phyloP scores from a whole-genome alignment of 2,888 invertebrate species.

The Diachrysia chrysitis region DNA sequence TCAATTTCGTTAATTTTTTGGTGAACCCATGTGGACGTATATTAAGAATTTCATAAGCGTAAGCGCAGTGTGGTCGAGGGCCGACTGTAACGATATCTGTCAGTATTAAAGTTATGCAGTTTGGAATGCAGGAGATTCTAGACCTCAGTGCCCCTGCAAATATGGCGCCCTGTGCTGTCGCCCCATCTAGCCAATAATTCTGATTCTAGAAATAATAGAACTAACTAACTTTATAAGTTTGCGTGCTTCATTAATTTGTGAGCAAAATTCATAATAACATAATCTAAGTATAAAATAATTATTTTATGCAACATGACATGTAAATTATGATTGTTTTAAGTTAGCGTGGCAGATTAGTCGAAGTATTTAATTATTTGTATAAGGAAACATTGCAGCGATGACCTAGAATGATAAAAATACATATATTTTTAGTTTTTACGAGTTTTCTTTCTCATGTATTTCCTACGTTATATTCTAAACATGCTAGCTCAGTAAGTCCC shows the following conservation, averaged over 20 bases:
- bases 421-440: slow-evolving; percentile 42
- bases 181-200: no score
- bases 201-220: no score
- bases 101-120: no score
- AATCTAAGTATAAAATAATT: background rate
- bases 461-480: slow-evolving; percentile 53
- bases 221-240: no score
- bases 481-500: slow-evolving; percentile 60
- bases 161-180: no score
- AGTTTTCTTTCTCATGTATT: slow-evolving; percentile 51
- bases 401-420: slow-evolving; percentile 68
- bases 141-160: no score
- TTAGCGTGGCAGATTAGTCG: slow-evolving; percentile 41
- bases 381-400: slow-evolving; percentile 62
- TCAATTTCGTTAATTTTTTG: no score
- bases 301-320: background rate
- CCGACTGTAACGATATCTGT: no score
- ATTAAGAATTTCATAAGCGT: no score
- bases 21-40: no score
- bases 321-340: slow-evolving; percentile 3
- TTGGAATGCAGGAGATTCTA: no score
- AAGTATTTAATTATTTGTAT: slow-evolving; percentile 29
- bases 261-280: slow-evolving; percentile 4
- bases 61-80: no score
- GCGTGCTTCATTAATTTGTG: background rate